A percentile compares a stretch with the other conserved stretches of the same genome.
Conservation (phyloP, 2,888 invertebrate species). For the Sinohyriopsis cumingii region DNA sequence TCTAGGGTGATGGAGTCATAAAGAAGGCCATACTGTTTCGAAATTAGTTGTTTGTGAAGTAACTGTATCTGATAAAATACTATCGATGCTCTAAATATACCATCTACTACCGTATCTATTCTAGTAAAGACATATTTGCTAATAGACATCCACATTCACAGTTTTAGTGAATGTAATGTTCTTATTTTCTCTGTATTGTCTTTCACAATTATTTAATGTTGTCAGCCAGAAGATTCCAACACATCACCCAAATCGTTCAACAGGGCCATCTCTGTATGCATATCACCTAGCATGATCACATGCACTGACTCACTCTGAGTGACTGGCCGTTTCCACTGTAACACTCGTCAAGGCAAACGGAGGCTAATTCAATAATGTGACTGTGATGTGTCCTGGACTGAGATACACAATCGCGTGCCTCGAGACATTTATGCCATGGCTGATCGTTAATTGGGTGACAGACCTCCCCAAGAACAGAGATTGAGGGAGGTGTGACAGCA, state of each 20-base stretch:
- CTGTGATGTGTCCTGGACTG: neutral
- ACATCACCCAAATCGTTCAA: neutral
- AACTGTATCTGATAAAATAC: too few species aligned
- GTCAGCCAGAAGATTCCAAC: neutral
- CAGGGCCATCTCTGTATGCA: neutral
- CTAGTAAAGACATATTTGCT: too few species aligned
- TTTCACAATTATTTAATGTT: too few species aligned
- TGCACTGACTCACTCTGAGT: neutral
- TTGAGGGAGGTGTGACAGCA: neutral
- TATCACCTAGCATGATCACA: neutral
- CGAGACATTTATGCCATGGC: neutral
- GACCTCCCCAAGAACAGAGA: conserved; percentile 1
- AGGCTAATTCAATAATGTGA: neutral
- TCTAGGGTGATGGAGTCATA: too few species aligned
- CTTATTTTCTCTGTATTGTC: too few species aligned
- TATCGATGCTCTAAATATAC: too few species aligned
- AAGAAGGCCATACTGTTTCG: too few species aligned
- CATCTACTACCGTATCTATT: too few species aligned
- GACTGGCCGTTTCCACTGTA: conserved; percentile 1
- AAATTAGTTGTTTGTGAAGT: too few species aligned
- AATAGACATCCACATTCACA: too few species aligned
- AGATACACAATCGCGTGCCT: neutral
- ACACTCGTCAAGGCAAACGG: neutral
- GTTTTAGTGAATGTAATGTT: too few species aligned
- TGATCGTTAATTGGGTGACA: neutral